Evolutionary conservation across 1,140 invertebrate genomes (phyloP), one percentile per base, ranked within the genome.

Genomic region (Dendrolimus punctatus): DNA sequence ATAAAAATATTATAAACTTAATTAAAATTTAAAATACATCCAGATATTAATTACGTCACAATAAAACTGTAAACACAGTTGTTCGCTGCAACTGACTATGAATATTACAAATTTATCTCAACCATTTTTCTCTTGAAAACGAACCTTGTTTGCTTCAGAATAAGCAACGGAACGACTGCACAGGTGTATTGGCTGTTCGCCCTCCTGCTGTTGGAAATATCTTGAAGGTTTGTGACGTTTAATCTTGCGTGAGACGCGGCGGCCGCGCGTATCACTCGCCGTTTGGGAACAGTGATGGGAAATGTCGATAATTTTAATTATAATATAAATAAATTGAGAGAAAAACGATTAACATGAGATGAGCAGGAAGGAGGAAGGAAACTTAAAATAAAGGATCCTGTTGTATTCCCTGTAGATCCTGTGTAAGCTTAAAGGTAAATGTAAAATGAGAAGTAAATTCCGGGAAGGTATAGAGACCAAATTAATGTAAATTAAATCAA

Each of bases 211-310:
- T 63, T 66, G 72, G 76, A 51, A 79, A 81, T 80, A 77, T 78
- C 79, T 67, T 76, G 76, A 82, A 76, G 81, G 81, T 73, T 81
- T 68, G 73, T 85, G 81, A 85, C 79, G 73, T 82, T 85, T 85
- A 85, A 81, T 85, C 76, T 83, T 80, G 76, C 80, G 76, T 83
- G 71, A 68, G 64, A 71, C 73, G 71, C 74, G 69, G 62, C 65
- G 71, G 71, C 65, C 64, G 76, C 73, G 76, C 76, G 78, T 82
- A 82, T 80, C 79, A 81, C 68, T 80, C 64, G 73, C 62, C 67
- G 66, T 60, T 62, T 63, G 66, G 46, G 59, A 37, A 42, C 76
- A 81, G 72, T 55, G 75, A 57, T 64, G 73, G 40, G 44, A 53
- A 37, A 38, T 62, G 51, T 72, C 67, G 71, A 75, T 63, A 64